Conservation (phyloP, 2,797 vertebrate genomes). For the Rousettus madagascariensis region DNA sequence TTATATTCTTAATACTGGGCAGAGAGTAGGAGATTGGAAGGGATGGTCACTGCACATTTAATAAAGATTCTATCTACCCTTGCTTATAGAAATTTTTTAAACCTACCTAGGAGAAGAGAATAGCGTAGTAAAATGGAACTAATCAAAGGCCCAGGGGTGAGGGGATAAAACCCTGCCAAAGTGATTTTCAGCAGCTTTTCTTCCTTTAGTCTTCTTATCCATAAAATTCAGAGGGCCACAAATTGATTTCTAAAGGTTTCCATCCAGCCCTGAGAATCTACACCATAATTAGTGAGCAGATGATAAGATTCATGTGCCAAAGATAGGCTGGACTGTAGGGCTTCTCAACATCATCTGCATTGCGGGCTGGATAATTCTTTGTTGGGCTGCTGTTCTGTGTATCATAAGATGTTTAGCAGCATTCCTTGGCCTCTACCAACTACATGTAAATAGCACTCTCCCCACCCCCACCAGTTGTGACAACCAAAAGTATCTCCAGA, state of each 20-base stretch:
- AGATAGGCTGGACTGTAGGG: background rate
- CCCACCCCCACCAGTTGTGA: background rate
- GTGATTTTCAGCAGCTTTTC: background rate
- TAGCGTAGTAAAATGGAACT: background rate
- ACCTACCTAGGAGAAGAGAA: background rate
- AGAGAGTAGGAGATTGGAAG: background rate
- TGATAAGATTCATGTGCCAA: background rate
- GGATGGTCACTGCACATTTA: background rate
- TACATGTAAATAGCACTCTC: background rate
- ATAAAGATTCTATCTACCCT: background rate
- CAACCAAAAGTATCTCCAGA: background rate
- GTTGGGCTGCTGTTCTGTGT: background rate
- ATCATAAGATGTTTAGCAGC: background rate
- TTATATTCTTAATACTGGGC: background rate
- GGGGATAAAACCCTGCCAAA: background rate
- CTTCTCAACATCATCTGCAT: background rate
- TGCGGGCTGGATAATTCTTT: background rate
- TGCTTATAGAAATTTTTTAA: background rate
- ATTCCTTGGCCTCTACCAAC: background rate
- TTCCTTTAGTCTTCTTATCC: background rate
- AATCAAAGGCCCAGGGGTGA: background rate
- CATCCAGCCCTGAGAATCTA: background rate
- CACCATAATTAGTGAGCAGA: background rate
- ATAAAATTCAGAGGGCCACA: background rate
- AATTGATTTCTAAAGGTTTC: slow-evolving; percentile 3